Base-by-base conservation (phyloP, 2,113 vertebrate species). In the Lichenostomus cassidix region DNA sequence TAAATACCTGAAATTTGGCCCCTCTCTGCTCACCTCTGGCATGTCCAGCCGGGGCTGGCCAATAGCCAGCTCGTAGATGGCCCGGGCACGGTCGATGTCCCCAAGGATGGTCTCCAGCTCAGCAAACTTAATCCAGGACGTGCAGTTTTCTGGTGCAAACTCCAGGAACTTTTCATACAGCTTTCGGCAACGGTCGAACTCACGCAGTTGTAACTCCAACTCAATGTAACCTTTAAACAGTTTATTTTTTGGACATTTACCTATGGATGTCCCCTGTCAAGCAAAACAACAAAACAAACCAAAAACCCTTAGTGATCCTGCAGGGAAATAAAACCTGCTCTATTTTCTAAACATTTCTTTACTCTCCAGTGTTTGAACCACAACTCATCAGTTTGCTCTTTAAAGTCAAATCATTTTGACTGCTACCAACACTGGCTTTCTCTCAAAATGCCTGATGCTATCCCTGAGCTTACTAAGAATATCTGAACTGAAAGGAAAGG, bases 221-320 rank as follows among this genome's bases (percentile, higher is more conserved):
- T 99, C 99, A 77, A 99, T 99, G 93, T 99, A 99, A 56, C 99
- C 99, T 96, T 99, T 99, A 68, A 99, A 99, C n/a, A 99, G 97
- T 37, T 99, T 99, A 98, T 99, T 99, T 96, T 99, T 99, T 2
- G 99, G 99, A 79, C 99, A 99, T 96, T 99, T 99, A 10, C 99
- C 99, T 64, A 99, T 99, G 15, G 98, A 98, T 0, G 98, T 98
- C 24, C 99, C 99, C 99, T 99, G 97, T 81, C 49, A 81, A 90
- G 60, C 41, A 64, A 25, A 62, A 23, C 69, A 24, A 49, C 13
- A 15, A 42, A 42, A 42, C 42, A 42, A 42, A 42, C 42, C 1
- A 12, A 5, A 65, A 60, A 3, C 6, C 15, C 35, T 81, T 50
- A 46, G 21, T 71, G 44, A 59, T 53, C 22, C 33, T 55, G 73